Evolutionary conservation across 1,140 invertebrate genomes (phyloP).

Genomic region (Drosophila persimilis): DNA sequence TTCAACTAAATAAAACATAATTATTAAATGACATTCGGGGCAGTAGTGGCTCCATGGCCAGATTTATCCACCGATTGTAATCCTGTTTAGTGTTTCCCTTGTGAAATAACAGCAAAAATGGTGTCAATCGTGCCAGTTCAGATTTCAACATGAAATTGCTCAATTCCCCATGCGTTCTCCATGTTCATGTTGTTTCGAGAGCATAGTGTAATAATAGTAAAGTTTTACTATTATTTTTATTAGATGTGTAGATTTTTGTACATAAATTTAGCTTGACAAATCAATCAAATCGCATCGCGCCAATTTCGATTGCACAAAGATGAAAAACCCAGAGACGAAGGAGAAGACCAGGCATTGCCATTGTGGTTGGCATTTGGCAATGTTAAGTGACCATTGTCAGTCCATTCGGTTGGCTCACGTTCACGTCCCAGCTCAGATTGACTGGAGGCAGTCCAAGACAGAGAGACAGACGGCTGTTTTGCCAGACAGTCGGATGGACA

Average conservation of each 20-base stretch:
- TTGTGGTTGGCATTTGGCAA: constrained; percentile 38
- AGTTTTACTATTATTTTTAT: constrained; percentile 2
- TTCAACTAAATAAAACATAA: too few relatives aligned
- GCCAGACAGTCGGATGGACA: constrained; percentile 23
- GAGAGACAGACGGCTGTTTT: constrained; percentile 9
- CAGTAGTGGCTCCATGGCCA: too few relatives aligned
- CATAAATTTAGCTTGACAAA: constrained; percentile 38
- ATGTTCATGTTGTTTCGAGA: neutral
- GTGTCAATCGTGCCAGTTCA: too few relatives aligned
- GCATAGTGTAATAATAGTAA: constrained; percentile 21
- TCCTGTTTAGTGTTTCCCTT: too few relatives aligned
- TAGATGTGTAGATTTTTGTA: constrained; percentile 2
- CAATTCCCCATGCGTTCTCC: constrained; percentile 8
- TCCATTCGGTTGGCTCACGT: constrained; percentile 51
- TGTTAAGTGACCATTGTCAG: constrained; percentile 33
- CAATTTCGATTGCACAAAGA: constrained; percentile 50
- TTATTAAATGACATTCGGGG: too few relatives aligned
- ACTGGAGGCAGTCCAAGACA: too few relatives aligned
- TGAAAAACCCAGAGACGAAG: neutral
- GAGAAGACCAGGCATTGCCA: constrained; percentile 38
- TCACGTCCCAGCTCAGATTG: constrained; percentile 21
- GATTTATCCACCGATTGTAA: too few relatives aligned
- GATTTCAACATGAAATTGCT: too few relatives aligned
- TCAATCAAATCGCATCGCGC: constrained; percentile 49
- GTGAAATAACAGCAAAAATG: too few relatives aligned